Conservation (phyloP, 2,888 invertebrate species). For the Ischnus inquisitorius region DNA sequence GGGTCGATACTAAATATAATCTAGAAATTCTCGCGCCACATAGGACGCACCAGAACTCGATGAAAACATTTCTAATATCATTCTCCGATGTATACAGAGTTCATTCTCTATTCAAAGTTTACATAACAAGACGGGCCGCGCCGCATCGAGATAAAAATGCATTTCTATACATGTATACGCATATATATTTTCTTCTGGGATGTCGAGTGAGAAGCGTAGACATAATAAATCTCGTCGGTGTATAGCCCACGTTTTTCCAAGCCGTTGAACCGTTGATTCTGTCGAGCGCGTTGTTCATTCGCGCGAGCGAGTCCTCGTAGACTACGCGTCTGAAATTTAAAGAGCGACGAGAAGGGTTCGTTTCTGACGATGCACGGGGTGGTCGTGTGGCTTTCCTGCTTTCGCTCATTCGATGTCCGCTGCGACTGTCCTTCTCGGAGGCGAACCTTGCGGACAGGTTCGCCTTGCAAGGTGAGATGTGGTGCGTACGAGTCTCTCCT, state of each 20-base stretch:
- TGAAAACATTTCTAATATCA: slow-evolving; percentile 41
- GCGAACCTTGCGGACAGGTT: slow-evolving; percentile 79
- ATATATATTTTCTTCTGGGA: slow-evolving; percentile 12
- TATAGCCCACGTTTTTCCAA: slow-evolving; percentile 21
- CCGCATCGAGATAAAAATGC: slow-evolving; percentile 15
- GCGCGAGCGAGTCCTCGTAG: slow-evolving; percentile 50
- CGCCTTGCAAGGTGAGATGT: slow-evolving; percentile 83
- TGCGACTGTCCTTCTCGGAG: slow-evolving; percentile 73
- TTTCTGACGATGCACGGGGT: slow-evolving; percentile 37
- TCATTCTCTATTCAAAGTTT: slow-evolving; percentile 27
- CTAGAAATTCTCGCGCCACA: slow-evolving; percentile 16
- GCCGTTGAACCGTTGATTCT: slow-evolving; percentile 20
- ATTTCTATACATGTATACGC: background rate
- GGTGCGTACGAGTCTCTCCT: slow-evolving; percentile 66
- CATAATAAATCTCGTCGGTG: slow-evolving; percentile 60
- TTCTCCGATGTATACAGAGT: slow-evolving; percentile 11
- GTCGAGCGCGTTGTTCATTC: slow-evolving; percentile 51
- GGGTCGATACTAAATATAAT: slow-evolving; percentile 44
- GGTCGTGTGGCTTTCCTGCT: slow-evolving; percentile 19
- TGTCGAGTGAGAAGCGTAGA: slow-evolving; percentile 26
- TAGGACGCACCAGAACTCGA: background rate
- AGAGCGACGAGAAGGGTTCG: slow-evolving; percentile 70
- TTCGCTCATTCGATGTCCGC: slow-evolving; percentile 41
- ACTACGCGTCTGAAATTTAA: slow-evolving; percentile 73
- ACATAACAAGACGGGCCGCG: background rate